Evolutionary conservation across 2,888 invertebrate genomes (phyloP).

Genomic region (Platerodrilus igneus): DNA sequence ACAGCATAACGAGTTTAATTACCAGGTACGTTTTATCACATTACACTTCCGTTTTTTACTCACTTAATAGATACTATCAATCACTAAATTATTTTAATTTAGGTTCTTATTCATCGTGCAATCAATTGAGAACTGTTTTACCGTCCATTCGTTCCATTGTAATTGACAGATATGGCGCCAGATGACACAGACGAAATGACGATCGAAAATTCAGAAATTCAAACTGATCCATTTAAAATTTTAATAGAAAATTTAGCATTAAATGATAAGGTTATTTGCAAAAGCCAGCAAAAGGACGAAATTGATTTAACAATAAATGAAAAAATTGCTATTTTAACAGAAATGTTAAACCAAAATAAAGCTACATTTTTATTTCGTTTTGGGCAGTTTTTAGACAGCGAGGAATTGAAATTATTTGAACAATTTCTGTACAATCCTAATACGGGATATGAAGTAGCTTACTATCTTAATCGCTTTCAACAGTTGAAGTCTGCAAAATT

Average conservation of each 20-base stretch:
- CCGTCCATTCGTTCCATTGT: background rate
- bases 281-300: slow-evolving; percentile 78
- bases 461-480: slow-evolving; percentile 61
- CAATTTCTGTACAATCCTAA: slow-evolving; percentile 39
- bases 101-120: too few species aligned
- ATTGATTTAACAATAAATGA: slow-evolving; percentile 65
- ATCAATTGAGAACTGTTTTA: too few species aligned
- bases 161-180: background rate
- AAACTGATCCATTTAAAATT: slow-evolving; percentile 8
- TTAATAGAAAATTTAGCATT: slow-evolving; percentile 60
- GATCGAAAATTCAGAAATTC: too few species aligned
- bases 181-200: too few species aligned
- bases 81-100: too few species aligned
- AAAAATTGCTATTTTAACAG: slow-evolving; percentile 63
- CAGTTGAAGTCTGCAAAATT: slow-evolving; percentile 51
- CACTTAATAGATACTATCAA: too few species aligned
- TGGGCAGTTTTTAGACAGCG: slow-evolving; percentile 62
- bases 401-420: slow-evolving; percentile 69
- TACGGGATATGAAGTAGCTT: slow-evolving; percentile 55
- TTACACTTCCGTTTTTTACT: too few species aligned
- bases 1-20: too few species aligned
- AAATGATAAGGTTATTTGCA: slow-evolving; percentile 64
- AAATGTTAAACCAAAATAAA: slow-evolving; percentile 62
- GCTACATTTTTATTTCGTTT: slow-evolving; percentile 71
- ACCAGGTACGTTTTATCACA: too few species aligned